Evolutionary conservation across 2,113 vertebrate species (phyloP).

Genomic region (Lutjanus erythropterus): DNA sequence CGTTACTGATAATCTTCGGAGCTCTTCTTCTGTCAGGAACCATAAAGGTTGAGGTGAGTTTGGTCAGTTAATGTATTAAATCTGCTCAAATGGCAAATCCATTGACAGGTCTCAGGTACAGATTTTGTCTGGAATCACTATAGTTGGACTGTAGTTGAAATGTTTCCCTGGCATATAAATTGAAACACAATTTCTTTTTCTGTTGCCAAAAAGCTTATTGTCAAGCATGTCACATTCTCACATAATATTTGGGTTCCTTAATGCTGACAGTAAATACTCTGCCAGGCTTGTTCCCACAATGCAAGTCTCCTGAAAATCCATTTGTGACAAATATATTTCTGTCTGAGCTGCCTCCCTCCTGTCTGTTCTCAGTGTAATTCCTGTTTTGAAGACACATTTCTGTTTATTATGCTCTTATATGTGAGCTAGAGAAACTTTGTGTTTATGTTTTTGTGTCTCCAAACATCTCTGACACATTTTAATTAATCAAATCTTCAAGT

Average conservation of each 20-base stretch:
- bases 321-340: constrained; percentile 28
- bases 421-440: background rate
- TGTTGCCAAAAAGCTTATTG: constrained; percentile 12
- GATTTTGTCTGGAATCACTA: background rate
- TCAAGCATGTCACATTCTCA: constrained; percentile 14
- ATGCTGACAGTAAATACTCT: constrained; percentile 24
- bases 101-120: background rate
- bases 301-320: constrained; percentile 31
- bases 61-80: background rate
- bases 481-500: background rate
- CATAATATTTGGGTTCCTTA: constrained; percentile 30
- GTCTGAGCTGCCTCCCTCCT: constrained; percentile 32
- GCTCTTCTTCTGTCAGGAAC: constrained; percentile 92
- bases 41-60: constrained; percentile 91
- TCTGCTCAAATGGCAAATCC: background rate
- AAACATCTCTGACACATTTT: constrained; percentile 1
- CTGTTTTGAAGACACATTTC: constrained; percentile 3
- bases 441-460: background rate
- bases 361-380: constrained; percentile 12
- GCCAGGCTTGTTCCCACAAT: constrained; percentile 12
- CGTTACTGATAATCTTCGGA: constrained; percentile 92
- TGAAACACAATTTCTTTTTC: constrained; percentile 6
- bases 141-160: background rate
- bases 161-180: background rate
- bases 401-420: constrained; percentile 6